A percentile compares a stretch with the other conserved stretches of the same genome.
These are phyloP conservation scores for Encarsia formosa DNA, from an alignment of 2,888 invertebrate genomes.

Conservation along the genomic window DNA sequence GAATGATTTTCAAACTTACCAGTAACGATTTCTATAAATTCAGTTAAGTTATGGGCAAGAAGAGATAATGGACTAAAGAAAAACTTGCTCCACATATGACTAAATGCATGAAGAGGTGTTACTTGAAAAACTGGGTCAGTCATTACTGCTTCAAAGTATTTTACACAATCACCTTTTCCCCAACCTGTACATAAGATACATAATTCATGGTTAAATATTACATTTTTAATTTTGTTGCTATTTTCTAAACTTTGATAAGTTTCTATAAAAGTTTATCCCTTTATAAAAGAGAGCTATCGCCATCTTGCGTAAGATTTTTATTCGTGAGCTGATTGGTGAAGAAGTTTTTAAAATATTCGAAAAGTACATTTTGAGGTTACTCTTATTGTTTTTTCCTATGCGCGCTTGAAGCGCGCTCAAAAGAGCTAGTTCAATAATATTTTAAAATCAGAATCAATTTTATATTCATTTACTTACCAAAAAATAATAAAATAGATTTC, in stretches of 20 bases:
- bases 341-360: too few species aligned
- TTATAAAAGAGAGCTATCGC: too few species aligned
- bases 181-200: too few species aligned
- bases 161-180: conserved; percentile 37
- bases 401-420: too few species aligned
- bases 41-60: conserved; percentile 32
- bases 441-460: background rate
- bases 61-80: conserved; percentile 34
- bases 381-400: too few species aligned
- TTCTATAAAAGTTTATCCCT: background rate
- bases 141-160: conserved; percentile 39
- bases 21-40: conserved; percentile 36
- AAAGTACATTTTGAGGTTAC: too few species aligned
- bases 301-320: too few species aligned
- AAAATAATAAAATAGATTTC: conserved; percentile 20
- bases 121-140: conserved; percentile 38
- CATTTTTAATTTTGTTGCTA: conserved; percentile 3
- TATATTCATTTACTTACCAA: conserved; percentile 28
- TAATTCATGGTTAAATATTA: too few species aligned
- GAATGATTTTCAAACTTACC: conserved; percentile 29
- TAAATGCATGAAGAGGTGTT: conserved; percentile 40
- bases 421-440: background rate
- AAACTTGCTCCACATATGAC: conserved; percentile 34
- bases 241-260: background rate
- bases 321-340: too few species aligned